These are phyloP conservation scores for Arctopsyche grandis DNA, from an alignment of 1,140 invertebrate species.

Conservation along the genomic window DNA sequence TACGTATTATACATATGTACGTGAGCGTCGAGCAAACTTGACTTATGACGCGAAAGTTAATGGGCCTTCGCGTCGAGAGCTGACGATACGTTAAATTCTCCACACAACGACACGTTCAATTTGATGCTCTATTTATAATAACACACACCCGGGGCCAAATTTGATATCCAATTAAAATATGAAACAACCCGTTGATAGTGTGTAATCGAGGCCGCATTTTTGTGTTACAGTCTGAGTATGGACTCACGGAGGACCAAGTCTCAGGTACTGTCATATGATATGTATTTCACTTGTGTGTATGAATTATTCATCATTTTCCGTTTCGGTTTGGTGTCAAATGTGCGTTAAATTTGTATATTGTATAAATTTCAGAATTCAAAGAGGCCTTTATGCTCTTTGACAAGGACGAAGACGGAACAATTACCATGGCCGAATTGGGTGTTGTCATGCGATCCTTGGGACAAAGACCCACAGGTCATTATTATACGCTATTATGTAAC, in stretches of 20 bases:
- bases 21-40: too few relatives aligned
- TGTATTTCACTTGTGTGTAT: slow-evolving; percentile 52
- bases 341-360: neutral
- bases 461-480: slow-evolving; percentile 84
- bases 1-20: too few relatives aligned
- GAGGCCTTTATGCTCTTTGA: slow-evolving; percentile 94
- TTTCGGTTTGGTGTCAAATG: neutral
- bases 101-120: too few relatives aligned
- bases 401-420: slow-evolving; percentile 91
- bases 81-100: too few relatives aligned
- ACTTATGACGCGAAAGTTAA: too few relatives aligned
- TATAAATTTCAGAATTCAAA: slow-evolving; percentile 79
- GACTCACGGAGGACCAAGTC: slow-evolving; percentile 86
- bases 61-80: too few relatives aligned
- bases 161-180: too few relatives aligned
- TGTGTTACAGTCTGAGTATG: slow-evolving; percentile 81
- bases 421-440: slow-evolving; percentile 88
- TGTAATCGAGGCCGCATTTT: too few relatives aligned
- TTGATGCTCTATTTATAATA: too few relatives aligned
- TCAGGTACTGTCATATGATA: slow-evolving; percentile 68
- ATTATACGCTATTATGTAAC: neutral
- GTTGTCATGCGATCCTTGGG: slow-evolving; percentile 90
- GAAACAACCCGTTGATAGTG: too few relatives aligned
- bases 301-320: neutral
- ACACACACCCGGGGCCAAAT: too few relatives aligned